A percentile compares a stretch with the other conserved stretches of the same genome.
Conservation (phyloP, 2,888 invertebrate genomes). For the Cephus runcator region DNA sequence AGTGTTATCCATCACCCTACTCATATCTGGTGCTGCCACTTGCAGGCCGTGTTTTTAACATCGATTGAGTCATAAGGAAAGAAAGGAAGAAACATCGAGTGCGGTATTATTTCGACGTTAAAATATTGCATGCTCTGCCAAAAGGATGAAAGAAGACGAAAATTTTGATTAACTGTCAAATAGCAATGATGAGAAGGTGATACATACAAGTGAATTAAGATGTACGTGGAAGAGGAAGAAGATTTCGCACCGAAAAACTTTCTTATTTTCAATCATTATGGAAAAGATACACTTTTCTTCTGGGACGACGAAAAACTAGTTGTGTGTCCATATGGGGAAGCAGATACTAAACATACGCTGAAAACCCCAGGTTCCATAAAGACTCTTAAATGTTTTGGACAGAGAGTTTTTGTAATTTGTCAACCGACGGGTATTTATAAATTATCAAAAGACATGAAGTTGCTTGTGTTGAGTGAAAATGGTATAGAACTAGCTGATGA, state of each 20-base stretch:
- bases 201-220: background rate
- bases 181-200: background rate
- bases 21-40: no score
- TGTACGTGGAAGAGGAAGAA: conserved; percentile 10
- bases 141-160: background rate
- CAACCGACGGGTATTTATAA: conserved; percentile 51
- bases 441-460: conserved; percentile 37
- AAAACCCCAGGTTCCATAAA: conserved; percentile 44
- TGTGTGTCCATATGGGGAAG: conserved; percentile 38
- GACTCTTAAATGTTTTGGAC: conserved; percentile 38
- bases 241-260: conserved; percentile 43
- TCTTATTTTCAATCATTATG: conserved; percentile 48
- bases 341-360: conserved; percentile 13
- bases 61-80: no score
- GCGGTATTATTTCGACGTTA: no score
- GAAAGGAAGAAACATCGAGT: no score
- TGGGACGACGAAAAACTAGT: conserved; percentile 46
- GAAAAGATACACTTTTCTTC: conserved; percentile 44
- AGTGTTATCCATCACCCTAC: no score
- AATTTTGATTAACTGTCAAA: background rate
- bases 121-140: no score
- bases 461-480: conserved; percentile 42
- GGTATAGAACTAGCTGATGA: conserved; percentile 47
- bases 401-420: conserved; percentile 50
- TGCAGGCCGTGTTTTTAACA: no score